phyloP scores from a whole-genome alignment of 2,888 invertebrate genomes.

The Lacanobia oleracea region DNA sequence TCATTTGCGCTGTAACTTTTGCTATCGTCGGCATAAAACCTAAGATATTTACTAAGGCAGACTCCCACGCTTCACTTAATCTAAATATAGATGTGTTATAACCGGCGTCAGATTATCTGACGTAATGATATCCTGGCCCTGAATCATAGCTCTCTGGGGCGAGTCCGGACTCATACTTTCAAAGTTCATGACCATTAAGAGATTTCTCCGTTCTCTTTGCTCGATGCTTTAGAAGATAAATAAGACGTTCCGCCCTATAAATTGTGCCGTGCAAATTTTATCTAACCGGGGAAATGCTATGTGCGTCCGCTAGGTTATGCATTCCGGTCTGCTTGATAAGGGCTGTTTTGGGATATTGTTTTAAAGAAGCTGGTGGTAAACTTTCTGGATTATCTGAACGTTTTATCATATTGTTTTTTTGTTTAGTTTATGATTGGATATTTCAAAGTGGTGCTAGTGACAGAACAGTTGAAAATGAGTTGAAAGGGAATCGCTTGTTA shows the following conservation, averaged over 20 bases:
- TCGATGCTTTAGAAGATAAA: conserved; percentile 76
- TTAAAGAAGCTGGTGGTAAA: conserved; percentile 15
- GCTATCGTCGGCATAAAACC: conserved; percentile 50
- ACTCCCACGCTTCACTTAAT: conserved; percentile 67
- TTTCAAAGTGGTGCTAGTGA: background rate
- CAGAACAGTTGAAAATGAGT: background rate
- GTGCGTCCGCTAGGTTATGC: conserved; percentile 47
- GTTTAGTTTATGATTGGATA: background rate
- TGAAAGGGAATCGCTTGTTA: background rate
- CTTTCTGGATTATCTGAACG: background rate
- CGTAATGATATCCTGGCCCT: conserved; percentile 83
- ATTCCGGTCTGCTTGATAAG: conserved; percentile 48
- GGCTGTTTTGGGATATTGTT: conserved; percentile 54
- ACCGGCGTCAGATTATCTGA: conserved; percentile 81
- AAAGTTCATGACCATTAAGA: conserved; percentile 83
- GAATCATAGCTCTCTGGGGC: conserved; percentile 85
- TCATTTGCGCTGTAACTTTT: conserved; percentile 43
- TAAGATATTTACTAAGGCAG: conserved; percentile 36
- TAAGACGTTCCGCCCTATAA: conserved; percentile 72
- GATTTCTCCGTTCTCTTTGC: conserved; percentile 75
- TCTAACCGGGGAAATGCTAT: conserved; percentile 60
- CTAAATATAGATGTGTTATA: conserved; percentile 76
- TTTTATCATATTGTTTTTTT: background rate
- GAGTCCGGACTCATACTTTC: conserved; percentile 79
- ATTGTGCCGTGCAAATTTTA: conserved; percentile 71